Evolutionary conservation across 2,113 vertebrate genomes (phyloP).

Genomic region (Mesocricetus auratus): DNA sequence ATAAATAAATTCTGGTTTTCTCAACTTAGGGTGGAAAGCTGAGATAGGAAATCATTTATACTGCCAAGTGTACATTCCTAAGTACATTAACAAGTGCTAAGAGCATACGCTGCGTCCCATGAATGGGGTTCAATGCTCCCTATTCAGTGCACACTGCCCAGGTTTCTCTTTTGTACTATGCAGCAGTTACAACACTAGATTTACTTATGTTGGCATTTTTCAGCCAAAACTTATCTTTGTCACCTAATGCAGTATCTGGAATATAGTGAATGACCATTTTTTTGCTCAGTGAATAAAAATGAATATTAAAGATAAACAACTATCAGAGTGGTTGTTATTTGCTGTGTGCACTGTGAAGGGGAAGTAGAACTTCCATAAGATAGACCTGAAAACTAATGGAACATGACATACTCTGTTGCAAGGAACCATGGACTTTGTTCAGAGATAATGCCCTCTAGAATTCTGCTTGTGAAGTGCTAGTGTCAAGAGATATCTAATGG

Average conservation of each 20-base stretch:
- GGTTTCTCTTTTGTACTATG: background rate
- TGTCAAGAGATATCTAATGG: background rate
- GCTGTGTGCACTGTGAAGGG: background rate
- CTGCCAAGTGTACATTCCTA: background rate
- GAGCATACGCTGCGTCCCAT: background rate
- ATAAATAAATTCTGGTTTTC: background rate
- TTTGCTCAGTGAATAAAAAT: constrained; percentile 16
- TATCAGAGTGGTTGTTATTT: background rate
- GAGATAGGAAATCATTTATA: constrained; percentile 3
- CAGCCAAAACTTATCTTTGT: constrained; percentile 18
- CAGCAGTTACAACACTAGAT: background rate
- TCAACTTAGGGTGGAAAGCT: background rate
- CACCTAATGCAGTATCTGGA: background rate
- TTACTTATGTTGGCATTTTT: background rate
- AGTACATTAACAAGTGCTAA: background rate
- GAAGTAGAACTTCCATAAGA: background rate
- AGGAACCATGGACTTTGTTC: background rate
- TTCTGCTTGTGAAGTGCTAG: background rate
- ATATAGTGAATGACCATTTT: background rate
- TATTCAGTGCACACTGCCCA: background rate
- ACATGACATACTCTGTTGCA: background rate
- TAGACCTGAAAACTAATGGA: background rate
- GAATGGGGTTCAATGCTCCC: background rate
- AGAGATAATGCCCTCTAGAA: background rate
- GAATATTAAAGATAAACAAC: background rate